Evolutionary conservation across 92 coral and sea anemone species (phyloP), one percentile per base, ranked within the genome.

Genomic region (Actinostola sp.): DNA sequence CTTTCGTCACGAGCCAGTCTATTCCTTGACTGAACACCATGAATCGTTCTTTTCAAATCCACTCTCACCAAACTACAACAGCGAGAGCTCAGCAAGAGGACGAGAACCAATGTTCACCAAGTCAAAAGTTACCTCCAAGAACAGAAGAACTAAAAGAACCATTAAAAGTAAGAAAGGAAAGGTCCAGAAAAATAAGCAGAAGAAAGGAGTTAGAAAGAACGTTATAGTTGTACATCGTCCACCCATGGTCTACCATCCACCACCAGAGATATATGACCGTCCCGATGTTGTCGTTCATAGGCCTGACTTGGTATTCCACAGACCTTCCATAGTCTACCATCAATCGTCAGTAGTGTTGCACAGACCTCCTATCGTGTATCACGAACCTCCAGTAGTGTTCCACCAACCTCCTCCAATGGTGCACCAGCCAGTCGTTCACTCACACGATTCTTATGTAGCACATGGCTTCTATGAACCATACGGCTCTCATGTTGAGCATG

Each of bases 391-490:
- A 41, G 89, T 95, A 10, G 90, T 95, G 67, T 95, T 95, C 59
- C 99, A 95, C 41, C 99, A 95, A 61, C 99, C 99, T 8, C 84
- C 99, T 1, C 99, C 99, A 0, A 75, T 95, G 88, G 78, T 74
- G n/a, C 85, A 76, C 32, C 99, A 95, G 32, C 97, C 92, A 15
- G 72, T 95, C 1, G 51, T 79, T 26, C 78, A 92, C 23, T 84
- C 99, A 8, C 92, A 87, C 49, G 99, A 95, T 42, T 36, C 83
- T 29, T 95, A 95, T 61, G 46, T 41, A 2, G 88, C 97, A 10
- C 97, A 95, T 20, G 88, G 89, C 15, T 81, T 79, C 52, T 92
- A 75, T 49, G 86, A 83, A 9, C 99, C 97, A 6, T 82, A 90
- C 25, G 63, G 68, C 32, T 87, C 92, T 42, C 71, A 67, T 19